Conservation (phyloP, 2,113 vertebrate genomes). For the Macroglossus sobrinus region DNA sequence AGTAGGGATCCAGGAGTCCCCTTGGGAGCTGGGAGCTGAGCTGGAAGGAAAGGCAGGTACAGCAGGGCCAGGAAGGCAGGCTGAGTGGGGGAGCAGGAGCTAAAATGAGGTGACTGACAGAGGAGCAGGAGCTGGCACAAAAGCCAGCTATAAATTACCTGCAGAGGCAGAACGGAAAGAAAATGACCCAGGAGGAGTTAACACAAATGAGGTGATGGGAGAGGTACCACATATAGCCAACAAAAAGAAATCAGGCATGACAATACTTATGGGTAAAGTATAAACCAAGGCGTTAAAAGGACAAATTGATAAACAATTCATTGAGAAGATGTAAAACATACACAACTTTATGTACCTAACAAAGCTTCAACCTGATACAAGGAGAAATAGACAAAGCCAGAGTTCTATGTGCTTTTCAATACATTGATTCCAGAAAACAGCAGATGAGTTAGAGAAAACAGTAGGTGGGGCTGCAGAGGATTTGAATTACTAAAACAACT, state of each 20-base stretch:
- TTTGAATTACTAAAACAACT: neutral
- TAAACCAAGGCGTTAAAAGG: neutral
- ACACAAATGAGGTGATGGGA: neutral
- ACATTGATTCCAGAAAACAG: neutral
- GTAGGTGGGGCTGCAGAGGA: neutral
- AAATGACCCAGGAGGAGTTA: neutral
- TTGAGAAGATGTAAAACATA: neutral
- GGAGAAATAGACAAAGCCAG: neutral
- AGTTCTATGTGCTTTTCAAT: too few species aligned
- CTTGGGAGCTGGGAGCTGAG: neutral
- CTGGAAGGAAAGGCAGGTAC: neutral
- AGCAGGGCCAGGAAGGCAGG: neutral
- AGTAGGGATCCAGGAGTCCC: too few species aligned
- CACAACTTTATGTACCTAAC: neutral
- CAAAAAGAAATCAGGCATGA: neutral
- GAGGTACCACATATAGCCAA: neutral
- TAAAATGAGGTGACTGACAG: fast-evolving
- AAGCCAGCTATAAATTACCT: neutral
- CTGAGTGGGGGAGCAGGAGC: fast-evolving
- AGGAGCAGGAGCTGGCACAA: neutral
- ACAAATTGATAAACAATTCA: neutral
- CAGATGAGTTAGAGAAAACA: neutral
- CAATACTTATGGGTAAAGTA: neutral
- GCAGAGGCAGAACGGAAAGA: neutral
- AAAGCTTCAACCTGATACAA: neutral